Percentiles rank a stretch among this genome's conserved stretches.
Conservation (phyloP, 2,888 invertebrate genomes). For the Xylophagus ater region DNA sequence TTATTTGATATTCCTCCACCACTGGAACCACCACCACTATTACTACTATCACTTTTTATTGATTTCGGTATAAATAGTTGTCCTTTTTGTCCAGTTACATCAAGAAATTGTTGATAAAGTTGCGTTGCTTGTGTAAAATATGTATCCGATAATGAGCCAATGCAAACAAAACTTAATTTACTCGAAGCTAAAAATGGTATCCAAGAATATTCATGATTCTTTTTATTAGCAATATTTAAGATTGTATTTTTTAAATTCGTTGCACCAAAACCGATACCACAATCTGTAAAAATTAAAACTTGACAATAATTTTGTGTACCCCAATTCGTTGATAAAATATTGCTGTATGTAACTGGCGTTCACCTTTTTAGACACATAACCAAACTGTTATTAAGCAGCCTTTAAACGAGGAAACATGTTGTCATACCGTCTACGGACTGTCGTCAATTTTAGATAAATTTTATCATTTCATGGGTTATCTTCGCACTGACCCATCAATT, state of each 20-base stretch:
- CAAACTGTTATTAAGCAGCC: too few relatives aligned
- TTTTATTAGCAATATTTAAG: slow-evolving; percentile 26
- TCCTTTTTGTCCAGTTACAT: slow-evolving; percentile 59
- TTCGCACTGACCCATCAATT: too few relatives aligned
- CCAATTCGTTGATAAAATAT: slow-evolving; percentile 77
- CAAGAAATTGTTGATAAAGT: slow-evolving; percentile 65
- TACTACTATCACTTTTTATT: slow-evolving; percentile 9
- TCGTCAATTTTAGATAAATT: too few relatives aligned
- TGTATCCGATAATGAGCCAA: slow-evolving; percentile 53
- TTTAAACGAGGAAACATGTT: too few relatives aligned
- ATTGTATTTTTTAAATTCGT: slow-evolving; percentile 52
- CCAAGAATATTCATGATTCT: slow-evolving; percentile 43
- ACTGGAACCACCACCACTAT: not conserved
- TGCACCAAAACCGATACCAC: slow-evolving; percentile 55
- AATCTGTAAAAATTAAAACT: slow-evolving; percentile 66
- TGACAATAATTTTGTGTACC: slow-evolving; percentile 79
- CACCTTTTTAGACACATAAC: too few relatives aligned
- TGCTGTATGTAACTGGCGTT: too few relatives aligned
- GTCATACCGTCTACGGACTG: too few relatives aligned
- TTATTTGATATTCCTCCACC: not conserved
- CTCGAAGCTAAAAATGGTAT: slow-evolving; percentile 71
- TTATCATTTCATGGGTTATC: too few relatives aligned
- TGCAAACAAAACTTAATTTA: slow-evolving; percentile 64
- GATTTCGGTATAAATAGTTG: slow-evolving; percentile 48
- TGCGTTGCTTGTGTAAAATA: slow-evolving; percentile 37